Base-by-base conservation (phyloP, 2,797 vertebrate genomes). In the Acipenser ruthenus region DNA sequence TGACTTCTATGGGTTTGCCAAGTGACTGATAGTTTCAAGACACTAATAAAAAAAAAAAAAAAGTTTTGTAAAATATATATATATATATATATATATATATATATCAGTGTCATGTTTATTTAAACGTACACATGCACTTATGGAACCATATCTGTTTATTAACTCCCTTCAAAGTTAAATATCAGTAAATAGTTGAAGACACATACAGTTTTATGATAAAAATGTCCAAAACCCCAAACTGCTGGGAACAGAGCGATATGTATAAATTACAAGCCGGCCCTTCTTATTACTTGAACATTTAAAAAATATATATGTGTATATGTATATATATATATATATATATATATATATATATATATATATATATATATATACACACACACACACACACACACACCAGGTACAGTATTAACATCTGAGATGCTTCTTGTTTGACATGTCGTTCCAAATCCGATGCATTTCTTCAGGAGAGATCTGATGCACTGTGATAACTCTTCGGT, bases 391-490 rank as follows among this genome's bases (percentile, higher is more conserved):
- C 15, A 18, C 15, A 18, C 15, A 18, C 18, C 15, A 18, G 15
- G 15, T 18, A 18, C 23, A 37, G 23, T 37, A 37, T 80, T 93
- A 98, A 90, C 96, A 99, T 85, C 92, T 89, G 71, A 99, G 93
- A 87, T 98, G 95, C 78, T 97, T 98, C 87, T 98, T 99, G 91
- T 94, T 99, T 78, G 94, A 93, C 96, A 99, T 99, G 83, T 99
- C 96, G 49, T 97, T 98, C 95, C 95, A 99, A 82, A 99, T 94
- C 63, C 93, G 92, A 80, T 98, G 96, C 93, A 99, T 99, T 88
- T 98, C 95, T 84, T 97, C 95, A 0, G 96, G 95, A 48, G 95
- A 94, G 83, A 98, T 97, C 85, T 97, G 95, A 84, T 99, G 96
- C 68, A 98, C 95, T 0, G 96, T 98, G 84, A 99, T 95, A 60